Base-by-base conservation (phyloP, 2,888 invertebrate genomes). In the Nomada lathburiana region DNA sequence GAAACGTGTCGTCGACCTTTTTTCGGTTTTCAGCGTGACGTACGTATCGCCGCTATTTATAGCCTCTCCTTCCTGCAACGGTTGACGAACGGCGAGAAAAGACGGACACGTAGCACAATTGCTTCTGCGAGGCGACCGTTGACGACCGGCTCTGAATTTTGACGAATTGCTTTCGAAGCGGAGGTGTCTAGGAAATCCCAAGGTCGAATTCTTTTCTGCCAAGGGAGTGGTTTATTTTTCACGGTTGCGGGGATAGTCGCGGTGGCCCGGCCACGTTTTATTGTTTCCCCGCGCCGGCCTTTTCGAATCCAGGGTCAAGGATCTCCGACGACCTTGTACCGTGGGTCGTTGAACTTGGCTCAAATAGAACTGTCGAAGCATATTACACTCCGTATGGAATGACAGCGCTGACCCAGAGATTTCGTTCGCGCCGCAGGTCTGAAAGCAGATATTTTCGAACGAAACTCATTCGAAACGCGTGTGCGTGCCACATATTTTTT, bases 1-100 rank as follows among this genome's bases (percentile, higher is more conserved):
- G 69, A 70, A 86, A 82, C 77, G 79, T 80, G 82, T 76, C 74
- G 76, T 67, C 79, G 70, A 65, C 76, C 85, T 79, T 81, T 83
- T 81, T 81, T 74, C 76, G 76, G 74, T 79, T 76, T 79, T 55
- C 64, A 65, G 55, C 62, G 72, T 52, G 62, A 69, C 73, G 64
- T 50, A 50, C 47, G 64, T 50, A 50, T 42, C 59, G 18, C 44
- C 16, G 36, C 53, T 68, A 62, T 82, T 60, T 53, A 71, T 72
- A 57, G 29, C 52, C 18, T 13, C 50, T 69, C 42, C 44, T 50
- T 36, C 44, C 29, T 68, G 67, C 63, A 53, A 16, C 26, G 60
- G n/a, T 20, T 62, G 80, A 57, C 47, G 52, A 72, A 81, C 62
- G 42, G 42, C 13, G 53, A 23, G 13, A 11, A 16, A 18, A 29